These are phyloP conservation scores for Brotula barbata DNA, from an alignment of 2,797 vertebrate genomes.

Conservation along the genomic window DNA sequence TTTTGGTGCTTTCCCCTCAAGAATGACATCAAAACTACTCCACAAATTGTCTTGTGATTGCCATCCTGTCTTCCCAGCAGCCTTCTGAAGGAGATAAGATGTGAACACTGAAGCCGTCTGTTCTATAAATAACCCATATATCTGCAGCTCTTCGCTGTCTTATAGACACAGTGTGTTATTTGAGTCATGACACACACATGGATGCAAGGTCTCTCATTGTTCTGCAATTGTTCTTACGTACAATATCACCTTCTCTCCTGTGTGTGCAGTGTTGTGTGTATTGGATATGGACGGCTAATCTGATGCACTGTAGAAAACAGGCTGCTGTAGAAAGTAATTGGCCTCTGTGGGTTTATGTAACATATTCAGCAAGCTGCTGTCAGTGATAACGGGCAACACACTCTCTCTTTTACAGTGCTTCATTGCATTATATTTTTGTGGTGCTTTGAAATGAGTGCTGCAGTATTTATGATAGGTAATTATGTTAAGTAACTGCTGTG, in stretches of 20 bases:
- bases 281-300: constrained; percentile 4
- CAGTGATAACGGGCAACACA: constrained; percentile 5
- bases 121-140: constrained; percentile 63
- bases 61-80: constrained; percentile 28
- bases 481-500: constrained; percentile 28
- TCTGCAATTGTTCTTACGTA: too few relatives aligned
- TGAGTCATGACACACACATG: constrained; percentile 23
- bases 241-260: constrained; percentile 25
- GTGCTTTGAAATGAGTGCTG: constrained; percentile 29
- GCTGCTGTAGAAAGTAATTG: constrained; percentile 11
- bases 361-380: background rate
- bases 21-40: constrained; percentile 31
- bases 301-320: background rate
- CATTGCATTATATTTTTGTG: constrained; percentile 1
- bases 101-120: constrained; percentile 29
- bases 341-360: constrained; percentile 22
- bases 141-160: constrained; percentile 50
- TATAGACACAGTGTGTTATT: constrained; percentile 43
- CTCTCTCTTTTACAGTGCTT: constrained; percentile 9
- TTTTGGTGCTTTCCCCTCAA: constrained; percentile 27
- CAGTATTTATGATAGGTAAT: constrained; percentile 7
- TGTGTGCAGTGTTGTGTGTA: constrained; percentile 22
- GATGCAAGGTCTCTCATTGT: constrained; percentile 19
- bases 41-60: constrained; percentile 20
- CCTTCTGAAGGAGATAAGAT: constrained; percentile 41